Base-by-base conservation (phyloP, 2,113 vertebrate species). In the Bubo scandiacus region DNA sequence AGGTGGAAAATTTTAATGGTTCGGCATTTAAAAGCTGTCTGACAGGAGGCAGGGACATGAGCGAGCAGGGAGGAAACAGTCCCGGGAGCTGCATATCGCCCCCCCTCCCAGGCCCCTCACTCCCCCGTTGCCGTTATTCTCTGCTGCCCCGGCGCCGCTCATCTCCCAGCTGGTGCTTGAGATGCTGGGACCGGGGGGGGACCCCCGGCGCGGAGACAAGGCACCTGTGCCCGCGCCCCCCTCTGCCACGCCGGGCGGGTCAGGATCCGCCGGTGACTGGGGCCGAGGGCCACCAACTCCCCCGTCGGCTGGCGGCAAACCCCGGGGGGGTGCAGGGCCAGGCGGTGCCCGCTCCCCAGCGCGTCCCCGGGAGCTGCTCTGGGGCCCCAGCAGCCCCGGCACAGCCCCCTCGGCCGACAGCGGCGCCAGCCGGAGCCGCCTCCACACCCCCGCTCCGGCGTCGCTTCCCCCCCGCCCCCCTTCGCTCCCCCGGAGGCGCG, bases 1-100 rank as follows among this genome's bases (percentile, higher is more conserved):
- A 94, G 94, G 90, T 93, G 96, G 96, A 96, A 96, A 95, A 94
- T 94, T 91, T 87, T 93, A 91, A 93, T 94, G 62, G 92, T 34
- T 89, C 43, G 25, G 71, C 90, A 81, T 94, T 93, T 91, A 83
- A 82, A 80, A 67, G 83, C 90, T 63, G 86, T 67, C 71, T 92
- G 96, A 75, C 70, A 45, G 88, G 74, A 65, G 52, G 58, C 10
- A 32, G 43, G 59, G 74, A 65, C 8, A 30, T 17, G 66, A 67
- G 18, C 8, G 49, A 36, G n/a, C 22, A 51, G 32, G 27, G 40
- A 16, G 43, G 23, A 16, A 40, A 23, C 66, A 66, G 61, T n/a
- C 34, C 21, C 32, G 61, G 57, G 66, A 32, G 40, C 15, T 51
- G 59, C 21, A 54, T 21, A 11, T 34, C 22, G 26, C 29, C 27